A percentile compares a stretch with the other conserved stretches of the same genome.
These are phyloP conservation scores for Falco berigora DNA, from an alignment of 2,797 vertebrate genomes.

Conservation along the genomic window DNA sequence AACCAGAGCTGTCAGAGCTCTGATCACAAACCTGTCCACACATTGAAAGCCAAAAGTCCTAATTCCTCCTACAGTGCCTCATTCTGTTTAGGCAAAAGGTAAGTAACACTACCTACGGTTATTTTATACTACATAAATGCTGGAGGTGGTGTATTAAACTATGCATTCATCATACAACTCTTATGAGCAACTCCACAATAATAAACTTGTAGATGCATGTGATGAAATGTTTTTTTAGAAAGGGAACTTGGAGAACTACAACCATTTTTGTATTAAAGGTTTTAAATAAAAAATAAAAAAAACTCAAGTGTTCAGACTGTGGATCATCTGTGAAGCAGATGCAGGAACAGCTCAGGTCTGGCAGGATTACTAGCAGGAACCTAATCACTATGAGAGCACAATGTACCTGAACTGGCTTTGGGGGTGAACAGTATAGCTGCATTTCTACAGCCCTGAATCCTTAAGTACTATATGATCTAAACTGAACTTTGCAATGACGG, in stretches of 20 bases:
- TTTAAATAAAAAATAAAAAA: background rate
- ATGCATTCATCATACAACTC: background rate
- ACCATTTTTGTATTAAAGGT: background rate
- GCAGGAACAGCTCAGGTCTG: background rate
- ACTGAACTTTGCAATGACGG: background rate
- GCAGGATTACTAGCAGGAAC: background rate
- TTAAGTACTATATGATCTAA: background rate
- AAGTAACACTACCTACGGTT: background rate
- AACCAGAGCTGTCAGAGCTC: background rate
- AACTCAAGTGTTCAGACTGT: background rate
- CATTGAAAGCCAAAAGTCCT: background rate
- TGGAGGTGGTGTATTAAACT: background rate
- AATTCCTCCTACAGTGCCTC: background rate
- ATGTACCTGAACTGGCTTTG: background rate
- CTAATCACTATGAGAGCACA: background rate
- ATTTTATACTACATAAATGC: background rate
- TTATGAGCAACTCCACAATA: background rate
- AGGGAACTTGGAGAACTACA: background rate
- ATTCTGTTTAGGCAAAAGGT: background rate
- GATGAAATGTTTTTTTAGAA: background rate
- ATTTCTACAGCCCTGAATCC: background rate
- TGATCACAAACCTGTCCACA: background rate
- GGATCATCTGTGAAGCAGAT: background rate
- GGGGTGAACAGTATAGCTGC: background rate
- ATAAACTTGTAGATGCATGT: background rate